phyloP scores from a whole-genome alignment of 2,888 invertebrate genomes.

The Lysandra bellargus region DNA sequence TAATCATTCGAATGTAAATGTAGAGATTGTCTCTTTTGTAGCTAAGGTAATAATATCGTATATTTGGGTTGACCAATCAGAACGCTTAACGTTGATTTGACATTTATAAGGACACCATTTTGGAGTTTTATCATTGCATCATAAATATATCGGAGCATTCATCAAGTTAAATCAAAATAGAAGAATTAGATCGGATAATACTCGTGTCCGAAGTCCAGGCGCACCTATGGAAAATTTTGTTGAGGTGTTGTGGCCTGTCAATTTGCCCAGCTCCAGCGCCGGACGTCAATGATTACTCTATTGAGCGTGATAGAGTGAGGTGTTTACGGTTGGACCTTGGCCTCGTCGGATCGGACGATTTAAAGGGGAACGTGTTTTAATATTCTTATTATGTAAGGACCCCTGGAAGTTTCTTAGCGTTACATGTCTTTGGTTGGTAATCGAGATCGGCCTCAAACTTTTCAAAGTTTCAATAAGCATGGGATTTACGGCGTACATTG shows the following conservation, averaged over 20 bases:
- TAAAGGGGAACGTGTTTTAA: slow-evolving; percentile 20
- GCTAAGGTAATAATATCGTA: no score
- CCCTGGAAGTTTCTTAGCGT: neutral
- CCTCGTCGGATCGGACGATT: slow-evolving; percentile 43
- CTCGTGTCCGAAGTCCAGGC: neutral
- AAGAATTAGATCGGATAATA: neutral
- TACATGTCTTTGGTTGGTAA: neutral
- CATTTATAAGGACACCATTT: no score
- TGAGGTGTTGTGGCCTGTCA: slow-evolving; percentile 39
- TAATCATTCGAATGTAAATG: no score
- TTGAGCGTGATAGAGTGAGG: slow-evolving; percentile 42
- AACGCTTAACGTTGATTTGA: no score
- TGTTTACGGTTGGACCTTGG: slow-evolving; percentile 48
- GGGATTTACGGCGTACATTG: no score
- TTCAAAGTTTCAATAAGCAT: no score
- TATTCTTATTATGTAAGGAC: neutral
- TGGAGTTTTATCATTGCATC: no score
- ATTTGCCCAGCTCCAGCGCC: slow-evolving; percentile 43
- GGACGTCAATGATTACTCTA: slow-evolving; percentile 48
- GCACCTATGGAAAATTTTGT: slow-evolving; percentile 32
- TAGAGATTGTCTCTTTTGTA: no score
- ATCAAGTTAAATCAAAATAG: neutral
- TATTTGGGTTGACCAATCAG: no score
- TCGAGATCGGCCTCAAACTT: no score
- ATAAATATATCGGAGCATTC: no score